Conservation (phyloP, 2,888 invertebrate genomes). For the Euplagia quadripunctaria region DNA sequence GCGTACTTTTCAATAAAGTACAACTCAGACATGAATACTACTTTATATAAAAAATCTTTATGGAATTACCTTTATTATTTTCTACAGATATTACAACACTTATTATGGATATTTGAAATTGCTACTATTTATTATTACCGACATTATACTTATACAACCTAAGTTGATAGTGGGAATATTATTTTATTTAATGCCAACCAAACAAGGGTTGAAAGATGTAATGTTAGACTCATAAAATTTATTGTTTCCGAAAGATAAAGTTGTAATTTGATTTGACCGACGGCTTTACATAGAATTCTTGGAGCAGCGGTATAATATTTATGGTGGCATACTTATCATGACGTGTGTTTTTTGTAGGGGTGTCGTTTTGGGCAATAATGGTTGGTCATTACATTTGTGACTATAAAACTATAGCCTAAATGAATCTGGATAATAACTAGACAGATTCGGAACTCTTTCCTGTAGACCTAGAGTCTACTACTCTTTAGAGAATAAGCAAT, state of each 20-base stretch:
- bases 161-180: not conserved
- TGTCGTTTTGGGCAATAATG: not conserved
- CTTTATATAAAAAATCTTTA: too few relatives aligned
- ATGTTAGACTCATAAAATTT: not conserved
- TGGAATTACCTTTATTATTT: too few relatives aligned
- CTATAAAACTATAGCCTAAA: too few relatives aligned
- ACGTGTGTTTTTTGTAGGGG: not conserved
- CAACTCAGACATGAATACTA: not conserved
- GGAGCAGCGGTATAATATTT: not conserved
- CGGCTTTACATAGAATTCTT: not conserved
- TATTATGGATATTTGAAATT: too few relatives aligned
- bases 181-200: not conserved
- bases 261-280: not conserved
- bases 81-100: too few relatives aligned
- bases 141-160: not conserved
- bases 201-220: not conserved
- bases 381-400: not conserved
- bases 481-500: too few relatives aligned
- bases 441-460: too few relatives aligned
- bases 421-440: too few relatives aligned
- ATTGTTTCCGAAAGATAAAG: conserved; percentile 1
- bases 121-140: too few relatives aligned
- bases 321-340: not conserved
- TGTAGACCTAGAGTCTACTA: too few relatives aligned
- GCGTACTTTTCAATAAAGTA: not conserved